phyloP scores from a whole-genome alignment of 2,888 invertebrate species.

The Troides helena region DNA sequence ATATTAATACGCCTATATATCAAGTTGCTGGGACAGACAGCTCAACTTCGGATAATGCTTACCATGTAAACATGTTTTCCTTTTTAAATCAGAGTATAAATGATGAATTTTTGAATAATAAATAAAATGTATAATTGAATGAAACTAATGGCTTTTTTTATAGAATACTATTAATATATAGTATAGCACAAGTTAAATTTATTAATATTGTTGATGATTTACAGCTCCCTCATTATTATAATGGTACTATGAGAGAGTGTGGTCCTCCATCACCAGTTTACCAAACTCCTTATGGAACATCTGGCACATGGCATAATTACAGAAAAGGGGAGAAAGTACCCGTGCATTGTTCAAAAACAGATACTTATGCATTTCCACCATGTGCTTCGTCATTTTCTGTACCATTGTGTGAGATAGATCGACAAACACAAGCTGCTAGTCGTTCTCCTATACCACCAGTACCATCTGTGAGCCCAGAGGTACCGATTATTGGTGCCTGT shows the following conservation, averaged over 20 bases:
- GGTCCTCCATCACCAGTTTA: slow-evolving; percentile 73
- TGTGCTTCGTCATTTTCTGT: slow-evolving; percentile 71
- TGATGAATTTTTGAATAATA: not conserved
- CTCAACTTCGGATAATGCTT: slow-evolving; percentile 73
- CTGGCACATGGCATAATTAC: slow-evolving; percentile 62
- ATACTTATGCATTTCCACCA: slow-evolving; percentile 63
- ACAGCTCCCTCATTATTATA: slow-evolving; percentile 69
- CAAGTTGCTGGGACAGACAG: slow-evolving; percentile 73
- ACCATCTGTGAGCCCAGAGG: slow-evolving; percentile 70
- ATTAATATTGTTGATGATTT: not conserved
- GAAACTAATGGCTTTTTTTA: not conserved
- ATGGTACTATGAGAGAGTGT: slow-evolving; percentile 57
- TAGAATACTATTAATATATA: not conserved
- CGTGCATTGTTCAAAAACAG: slow-evolving; percentile 44
- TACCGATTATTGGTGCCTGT: slow-evolving; percentile 82
- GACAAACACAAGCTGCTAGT: slow-evolving; percentile 44
- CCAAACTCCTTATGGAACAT: slow-evolving; percentile 66
- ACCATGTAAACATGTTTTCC: slow-evolving; percentile 55
- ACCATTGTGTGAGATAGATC: slow-evolving; percentile 62
- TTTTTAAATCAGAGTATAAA: not conserved
- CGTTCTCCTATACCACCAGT: slow-evolving; percentile 59
- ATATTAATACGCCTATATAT: slow-evolving; percentile 61
- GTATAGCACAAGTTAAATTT: not conserved
- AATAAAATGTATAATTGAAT: too few relatives aligned
- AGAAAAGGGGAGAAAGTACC: slow-evolving; percentile 57